Percentiles rank a stretch among this genome's conserved stretches.
Evolutionary conservation across 2,113 vertebrate genomes (phyloP).

Genomic region (Sarotherodon lohbergeri): DNA sequence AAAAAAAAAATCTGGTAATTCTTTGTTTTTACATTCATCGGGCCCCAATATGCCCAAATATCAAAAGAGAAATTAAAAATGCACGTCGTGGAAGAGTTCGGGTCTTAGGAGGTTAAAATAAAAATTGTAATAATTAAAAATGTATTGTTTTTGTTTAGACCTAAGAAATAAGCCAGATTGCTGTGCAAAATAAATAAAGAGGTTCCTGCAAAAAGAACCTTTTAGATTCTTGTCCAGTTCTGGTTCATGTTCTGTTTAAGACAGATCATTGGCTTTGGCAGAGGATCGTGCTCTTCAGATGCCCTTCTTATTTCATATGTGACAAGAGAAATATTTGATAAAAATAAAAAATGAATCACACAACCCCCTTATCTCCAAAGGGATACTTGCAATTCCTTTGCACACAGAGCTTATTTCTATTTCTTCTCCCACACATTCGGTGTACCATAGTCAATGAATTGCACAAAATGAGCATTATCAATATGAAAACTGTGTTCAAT

Average conservation of each 20-base stretch:
- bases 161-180: background rate
- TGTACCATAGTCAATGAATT: background rate
- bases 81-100: no score
- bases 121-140: background rate
- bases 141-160: background rate
- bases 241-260: background rate
- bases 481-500: background rate
- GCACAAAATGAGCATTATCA: constrained; percentile 1
- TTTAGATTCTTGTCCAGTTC: background rate
- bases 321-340: background rate
- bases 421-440: background rate
- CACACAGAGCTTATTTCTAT: background rate
- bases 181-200: background rate
- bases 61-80: no score
- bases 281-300: background rate
- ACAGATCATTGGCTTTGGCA: background rate
- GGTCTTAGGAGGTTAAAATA: background rate
- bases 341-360: background rate
- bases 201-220: background rate
- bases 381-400: background rate
- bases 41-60: no score
- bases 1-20: no score
- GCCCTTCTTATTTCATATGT: background rate
- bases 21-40: no score
- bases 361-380: background rate